A percentile compares a stretch with the other conserved stretches of the same genome.
These are phyloP conservation scores for Alligator mississippiensis DNA, from an alignment of 2,113 vertebrate species.

Conservation along the genomic window DNA sequence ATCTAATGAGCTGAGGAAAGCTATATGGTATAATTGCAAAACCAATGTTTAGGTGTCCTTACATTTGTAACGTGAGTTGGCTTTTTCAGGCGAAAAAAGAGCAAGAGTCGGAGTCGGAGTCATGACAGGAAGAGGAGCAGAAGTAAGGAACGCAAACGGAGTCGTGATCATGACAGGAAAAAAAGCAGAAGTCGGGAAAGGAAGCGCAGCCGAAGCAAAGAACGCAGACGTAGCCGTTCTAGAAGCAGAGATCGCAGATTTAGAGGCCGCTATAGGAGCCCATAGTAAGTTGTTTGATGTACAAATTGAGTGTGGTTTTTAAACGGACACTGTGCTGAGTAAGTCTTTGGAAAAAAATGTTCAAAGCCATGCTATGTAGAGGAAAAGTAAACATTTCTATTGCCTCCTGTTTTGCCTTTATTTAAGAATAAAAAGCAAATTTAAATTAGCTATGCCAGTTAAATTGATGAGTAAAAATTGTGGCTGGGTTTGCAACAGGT, in stretches of 20 bases:
- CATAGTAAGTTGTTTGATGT: slow-evolving; percentile 85
- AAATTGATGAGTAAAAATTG: neutral
- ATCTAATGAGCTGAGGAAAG: neutral
- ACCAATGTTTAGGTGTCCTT: neutral
- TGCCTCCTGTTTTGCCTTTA: no score
- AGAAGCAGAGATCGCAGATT: slow-evolving; percentile 89
- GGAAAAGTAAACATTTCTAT: no score
- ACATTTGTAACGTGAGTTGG: neutral
- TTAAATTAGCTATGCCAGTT: no score
- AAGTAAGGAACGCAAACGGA: slow-evolving; percentile 91
- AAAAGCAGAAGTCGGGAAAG: slow-evolving; percentile 90
- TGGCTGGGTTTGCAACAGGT: neutral
- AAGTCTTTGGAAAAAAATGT: no score
- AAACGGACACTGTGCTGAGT: neutral
- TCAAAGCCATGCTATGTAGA: no score
- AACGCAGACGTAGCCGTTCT: slow-evolving; percentile 89
- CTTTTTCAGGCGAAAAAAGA: slow-evolving; percentile 91
- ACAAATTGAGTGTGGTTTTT: neutral
- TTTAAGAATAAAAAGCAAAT: no score
- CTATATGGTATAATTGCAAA: no score
- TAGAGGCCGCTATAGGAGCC: slow-evolving; percentile 90
- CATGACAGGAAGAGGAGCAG: slow-evolving; percentile 89
- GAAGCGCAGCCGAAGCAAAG: slow-evolving; percentile 90
- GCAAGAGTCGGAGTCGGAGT: slow-evolving; percentile 91
- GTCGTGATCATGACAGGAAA: slow-evolving; percentile 87